Percentiles rank a stretch among this genome's conserved stretches.
These are phyloP conservation scores for Alaudala cheleensis DNA, from an alignment of 2,113 vertebrate genomes.

Conservation along the genomic window DNA sequence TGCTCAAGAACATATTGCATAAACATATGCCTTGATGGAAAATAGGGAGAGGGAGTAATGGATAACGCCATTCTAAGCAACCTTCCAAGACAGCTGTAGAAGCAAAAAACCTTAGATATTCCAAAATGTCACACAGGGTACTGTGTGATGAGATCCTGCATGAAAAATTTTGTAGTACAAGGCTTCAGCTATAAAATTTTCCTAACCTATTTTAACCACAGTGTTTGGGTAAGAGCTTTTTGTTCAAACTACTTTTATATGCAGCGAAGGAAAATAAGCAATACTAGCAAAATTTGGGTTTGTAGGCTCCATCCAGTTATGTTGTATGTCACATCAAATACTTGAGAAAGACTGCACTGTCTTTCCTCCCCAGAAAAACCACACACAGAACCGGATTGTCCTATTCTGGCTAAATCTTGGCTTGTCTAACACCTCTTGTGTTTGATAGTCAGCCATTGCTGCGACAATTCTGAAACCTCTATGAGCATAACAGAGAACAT, in stretches of 20 bases:
- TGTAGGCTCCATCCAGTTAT: neutral
- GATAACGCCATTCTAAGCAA: neutral
- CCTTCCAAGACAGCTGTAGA: neutral
- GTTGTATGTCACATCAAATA: neutral
- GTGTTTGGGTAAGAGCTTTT: neutral
- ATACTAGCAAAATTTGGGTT: neutral
- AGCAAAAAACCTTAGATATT: neutral
- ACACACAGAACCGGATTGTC: neutral
- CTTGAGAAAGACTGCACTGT: neutral
- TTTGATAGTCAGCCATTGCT: neutral
- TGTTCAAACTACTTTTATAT: neutral
- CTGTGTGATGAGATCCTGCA: neutral
- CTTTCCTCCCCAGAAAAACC: neutral
- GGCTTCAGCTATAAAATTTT: neutral
- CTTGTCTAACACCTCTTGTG: neutral
- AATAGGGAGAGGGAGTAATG: neutral
- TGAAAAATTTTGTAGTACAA: neutral
- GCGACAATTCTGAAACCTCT: neutral
- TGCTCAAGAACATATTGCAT: constrained; percentile 49
- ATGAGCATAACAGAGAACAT: neutral
- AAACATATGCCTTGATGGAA: neutral
- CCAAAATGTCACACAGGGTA: neutral
- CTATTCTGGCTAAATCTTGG: neutral
- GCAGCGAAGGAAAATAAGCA: neutral
- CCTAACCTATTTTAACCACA: neutral